A percentile compares a stretch with the other conserved stretches of the same genome.
These are phyloP conservation scores for Riptortus pedestris DNA, from an alignment of 1,140 invertebrate species.

Conservation along the genomic window DNA sequence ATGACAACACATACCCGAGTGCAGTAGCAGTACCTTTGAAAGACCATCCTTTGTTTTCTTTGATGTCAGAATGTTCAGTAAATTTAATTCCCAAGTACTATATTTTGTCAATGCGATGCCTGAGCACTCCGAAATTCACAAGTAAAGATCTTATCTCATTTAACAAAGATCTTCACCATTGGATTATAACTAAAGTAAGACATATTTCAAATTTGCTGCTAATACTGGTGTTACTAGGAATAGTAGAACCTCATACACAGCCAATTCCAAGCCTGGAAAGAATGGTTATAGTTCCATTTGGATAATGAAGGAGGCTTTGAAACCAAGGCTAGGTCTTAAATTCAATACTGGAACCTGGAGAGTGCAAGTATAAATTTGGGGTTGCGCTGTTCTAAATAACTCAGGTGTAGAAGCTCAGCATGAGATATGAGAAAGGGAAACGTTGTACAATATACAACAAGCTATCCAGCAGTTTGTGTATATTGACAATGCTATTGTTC, in stretches of 20 bases:
- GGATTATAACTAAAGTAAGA: conserved; percentile 21
- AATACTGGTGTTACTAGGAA: neutral
- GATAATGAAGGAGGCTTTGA: neutral
- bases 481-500: too few species aligned
- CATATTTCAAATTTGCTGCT: neutral
- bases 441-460: too few species aligned
- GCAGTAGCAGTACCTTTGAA: conserved; percentile 29
- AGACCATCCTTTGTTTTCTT: conserved; percentile 26
- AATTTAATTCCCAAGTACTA: conserved; percentile 30
- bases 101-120: conserved; percentile 28
- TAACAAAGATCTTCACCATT: conserved; percentile 26
- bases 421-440: too few species aligned
- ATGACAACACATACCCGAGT: conserved; percentile 27
- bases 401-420: too few species aligned
- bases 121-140: conserved; percentile 11
- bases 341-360: neutral
- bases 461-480: too few species aligned
- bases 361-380: neutral
- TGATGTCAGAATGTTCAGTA: conserved; percentile 22
- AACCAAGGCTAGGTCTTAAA: neutral
- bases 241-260: neutral
- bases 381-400: too few species aligned
- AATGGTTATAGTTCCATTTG: neutral
- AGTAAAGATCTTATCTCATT: conserved; percentile 24
- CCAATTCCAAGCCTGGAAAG: neutral